A percentile compares a stretch with the other conserved stretches of the same genome.
phyloP scores from a whole-genome alignment of 2,888 invertebrate genomes.

The Lochmaea crataegi region DNA sequence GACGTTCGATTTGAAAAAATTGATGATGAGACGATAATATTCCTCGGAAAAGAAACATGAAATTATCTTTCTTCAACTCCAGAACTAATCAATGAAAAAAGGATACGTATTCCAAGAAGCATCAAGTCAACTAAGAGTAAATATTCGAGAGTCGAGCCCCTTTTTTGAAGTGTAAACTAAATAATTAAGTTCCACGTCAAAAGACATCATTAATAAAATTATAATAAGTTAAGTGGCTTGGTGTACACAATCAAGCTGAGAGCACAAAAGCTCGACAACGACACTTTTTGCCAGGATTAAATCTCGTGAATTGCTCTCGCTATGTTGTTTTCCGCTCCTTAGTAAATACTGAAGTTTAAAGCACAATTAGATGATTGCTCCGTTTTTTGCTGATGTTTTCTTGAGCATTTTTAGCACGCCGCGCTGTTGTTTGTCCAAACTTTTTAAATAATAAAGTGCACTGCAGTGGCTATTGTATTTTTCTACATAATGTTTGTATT shows the following conservation, averaged over 20 bases:
- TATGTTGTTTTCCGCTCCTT: conserved; percentile 21
- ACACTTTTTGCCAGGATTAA: conserved; percentile 26
- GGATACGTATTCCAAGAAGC: background rate
- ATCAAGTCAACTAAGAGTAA: background rate
- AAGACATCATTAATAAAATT: conserved; percentile 45
- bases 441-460: conserved; percentile 10
- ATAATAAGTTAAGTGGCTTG: conserved; percentile 44
- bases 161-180: conserved; percentile 26
- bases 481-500: background rate
- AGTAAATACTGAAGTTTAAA: conserved; percentile 24
- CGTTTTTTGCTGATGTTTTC: conserved; percentile 18
- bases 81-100: background rate
- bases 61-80: too few relatives aligned
- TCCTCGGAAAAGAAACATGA: too few relatives aligned
- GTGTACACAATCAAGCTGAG: conserved; percentile 37
- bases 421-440: background rate
- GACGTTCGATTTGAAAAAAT: too few relatives aligned
- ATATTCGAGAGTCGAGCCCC: background rate
- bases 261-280: conserved; percentile 14
- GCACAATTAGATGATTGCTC: conserved; percentile 31
- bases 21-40: too few relatives aligned
- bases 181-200: conserved; percentile 37
- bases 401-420: conserved; percentile 14
- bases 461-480: conserved; percentile 4
- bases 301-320: conserved; percentile 21